These are phyloP conservation scores for Quadroppia sp. DNA, from an alignment of 2,888 invertebrate species.

Conservation along the genomic window DNA sequence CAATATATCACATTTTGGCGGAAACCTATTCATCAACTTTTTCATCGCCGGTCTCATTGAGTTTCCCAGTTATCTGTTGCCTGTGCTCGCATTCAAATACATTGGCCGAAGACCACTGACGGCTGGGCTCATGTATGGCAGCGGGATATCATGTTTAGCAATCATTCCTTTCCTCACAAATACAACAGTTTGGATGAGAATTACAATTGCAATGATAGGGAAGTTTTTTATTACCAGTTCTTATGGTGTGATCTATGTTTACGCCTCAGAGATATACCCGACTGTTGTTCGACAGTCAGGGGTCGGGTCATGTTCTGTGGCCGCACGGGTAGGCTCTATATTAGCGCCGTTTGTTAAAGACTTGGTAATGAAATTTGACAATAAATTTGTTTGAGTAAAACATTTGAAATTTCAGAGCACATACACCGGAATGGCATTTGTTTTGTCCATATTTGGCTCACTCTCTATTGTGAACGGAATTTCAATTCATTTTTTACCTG, in stretches of 20 bases:
- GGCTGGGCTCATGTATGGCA: not conserved
- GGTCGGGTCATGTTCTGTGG: conserved; percentile 30
- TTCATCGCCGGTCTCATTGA: conserved; percentile 75
- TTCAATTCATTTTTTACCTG: conserved; percentile 35
- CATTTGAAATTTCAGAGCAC: not conserved
- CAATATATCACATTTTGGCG: conserved; percentile 71
- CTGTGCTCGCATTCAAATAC: conserved; percentile 20
- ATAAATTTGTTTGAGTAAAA: not conserved
- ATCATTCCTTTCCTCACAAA: not conserved
- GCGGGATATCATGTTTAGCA: not conserved
- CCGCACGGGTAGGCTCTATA: conserved; percentile 37
- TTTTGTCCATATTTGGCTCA: conserved; percentile 32
- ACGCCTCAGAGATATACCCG: conserved; percentile 39
- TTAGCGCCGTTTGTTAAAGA: conserved; percentile 41
- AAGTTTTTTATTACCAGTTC: conserved; percentile 33
- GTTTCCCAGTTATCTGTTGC: conserved; percentile 62
- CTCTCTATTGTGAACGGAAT: conserved; percentile 26
- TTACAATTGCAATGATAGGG: conserved; percentile 34
- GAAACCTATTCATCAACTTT: conserved; percentile 73
- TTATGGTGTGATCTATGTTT: not conserved
- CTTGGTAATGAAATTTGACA: conserved; percentile 31
- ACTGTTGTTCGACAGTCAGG: conserved; percentile 38
- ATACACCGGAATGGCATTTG: conserved; percentile 5
- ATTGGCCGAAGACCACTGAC: conserved; percentile 30
- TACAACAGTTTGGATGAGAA: not conserved